Evolutionary conservation across 1,140 invertebrate species (phyloP).

Genomic region (Heliconius himera): DNA sequence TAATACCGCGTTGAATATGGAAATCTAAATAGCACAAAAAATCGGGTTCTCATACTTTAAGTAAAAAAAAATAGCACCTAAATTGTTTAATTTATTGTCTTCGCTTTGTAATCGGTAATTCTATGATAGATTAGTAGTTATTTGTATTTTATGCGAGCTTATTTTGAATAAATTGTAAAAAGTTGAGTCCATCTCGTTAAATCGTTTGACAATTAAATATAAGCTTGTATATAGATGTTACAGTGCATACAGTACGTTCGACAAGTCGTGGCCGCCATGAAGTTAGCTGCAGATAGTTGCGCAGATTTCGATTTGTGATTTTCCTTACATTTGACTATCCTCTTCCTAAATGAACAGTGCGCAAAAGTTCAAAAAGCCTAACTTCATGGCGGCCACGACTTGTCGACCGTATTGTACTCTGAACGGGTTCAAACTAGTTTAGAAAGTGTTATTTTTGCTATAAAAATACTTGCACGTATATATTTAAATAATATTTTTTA

Average conservation of each 20-base stretch:
- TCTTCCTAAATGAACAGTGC: no score
- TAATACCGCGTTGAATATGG: background rate
- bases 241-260: background rate
- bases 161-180: background rate
- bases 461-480: background rate
- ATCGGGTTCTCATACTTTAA: background rate
- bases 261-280: no score
- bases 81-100: background rate
- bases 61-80: background rate
- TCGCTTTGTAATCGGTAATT: background rate
- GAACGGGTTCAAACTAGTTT: background rate
- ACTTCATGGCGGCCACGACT: no score
- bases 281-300: no score
- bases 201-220: background rate
- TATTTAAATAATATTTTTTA: no score
- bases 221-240: background rate
- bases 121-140: background rate
- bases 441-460: background rate
- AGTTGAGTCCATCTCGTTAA: background rate
- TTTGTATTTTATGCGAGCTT: conserved; percentile 10
- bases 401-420: background rate
- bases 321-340: no score
- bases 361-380: no score
- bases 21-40: conserved; percentile 3
- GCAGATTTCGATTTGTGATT: no score